These are phyloP conservation scores for Fulica atra DNA, from an alignment of 2,113 vertebrate genomes.

Conservation along the genomic window DNA sequence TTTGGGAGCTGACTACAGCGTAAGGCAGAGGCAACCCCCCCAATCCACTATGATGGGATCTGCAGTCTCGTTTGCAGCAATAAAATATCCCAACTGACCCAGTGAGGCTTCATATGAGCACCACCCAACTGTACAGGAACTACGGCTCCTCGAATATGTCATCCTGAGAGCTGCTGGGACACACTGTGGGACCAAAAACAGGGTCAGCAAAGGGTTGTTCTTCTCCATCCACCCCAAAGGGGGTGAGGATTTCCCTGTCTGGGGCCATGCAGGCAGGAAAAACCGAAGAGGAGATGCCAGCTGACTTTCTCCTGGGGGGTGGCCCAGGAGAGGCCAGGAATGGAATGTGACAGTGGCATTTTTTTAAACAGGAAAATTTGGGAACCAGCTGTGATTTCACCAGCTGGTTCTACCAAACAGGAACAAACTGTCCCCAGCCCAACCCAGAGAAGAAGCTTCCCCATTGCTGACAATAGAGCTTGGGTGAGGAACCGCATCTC, in stretches of 20 bases:
- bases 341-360: background rate
- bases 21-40: background rate
- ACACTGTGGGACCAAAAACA: fast-evolving
- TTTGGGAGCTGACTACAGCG: background rate
- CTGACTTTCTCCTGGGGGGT: background rate
- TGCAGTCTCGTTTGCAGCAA: background rate
- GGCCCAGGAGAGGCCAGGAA: background rate
- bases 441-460: background rate
- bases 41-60: fast-evolving
- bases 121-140: fast-evolving
- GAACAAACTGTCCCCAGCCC: background rate
- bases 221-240: background rate
- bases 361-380: background rate
- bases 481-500: background rate
- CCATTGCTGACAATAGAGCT: background rate
- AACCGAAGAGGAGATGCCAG: background rate
- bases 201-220: background rate
- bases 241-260: background rate
- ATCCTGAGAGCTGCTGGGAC: background rate
- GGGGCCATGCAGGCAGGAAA: background rate
- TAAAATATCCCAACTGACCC: background rate
- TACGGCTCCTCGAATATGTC: fast-evolving
- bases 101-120: background rate
- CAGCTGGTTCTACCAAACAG: background rate
- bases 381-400: background rate